phyloP scores from a whole-genome alignment of 2,888 invertebrate species.

The Smittia aterrima region DNA sequence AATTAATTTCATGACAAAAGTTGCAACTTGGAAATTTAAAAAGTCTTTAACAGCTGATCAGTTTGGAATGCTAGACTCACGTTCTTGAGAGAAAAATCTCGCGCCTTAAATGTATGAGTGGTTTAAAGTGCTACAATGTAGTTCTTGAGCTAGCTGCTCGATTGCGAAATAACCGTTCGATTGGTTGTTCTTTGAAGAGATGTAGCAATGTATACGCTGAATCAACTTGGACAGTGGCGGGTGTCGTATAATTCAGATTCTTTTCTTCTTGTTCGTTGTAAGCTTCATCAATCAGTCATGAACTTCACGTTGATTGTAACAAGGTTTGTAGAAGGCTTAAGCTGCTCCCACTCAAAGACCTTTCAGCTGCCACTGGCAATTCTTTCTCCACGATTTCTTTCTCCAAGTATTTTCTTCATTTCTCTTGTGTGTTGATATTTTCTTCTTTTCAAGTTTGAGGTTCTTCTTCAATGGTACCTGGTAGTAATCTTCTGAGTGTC shows the following conservation, averaged over 20 bases:
- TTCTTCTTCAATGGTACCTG: conserved; percentile 45
- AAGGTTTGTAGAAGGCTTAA: no score
- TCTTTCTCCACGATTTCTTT: conserved; percentile 31
- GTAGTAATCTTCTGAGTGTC: conserved; percentile 55
- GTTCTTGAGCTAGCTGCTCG: neutral
- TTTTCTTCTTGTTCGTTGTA: neutral
- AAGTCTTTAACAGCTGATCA: conserved; percentile 18
- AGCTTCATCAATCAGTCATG: no score
- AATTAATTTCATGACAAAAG: no score
- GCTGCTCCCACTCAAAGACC: neutral
- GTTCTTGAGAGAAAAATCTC: neutral
- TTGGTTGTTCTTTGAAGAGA: neutral
- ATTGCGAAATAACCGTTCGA: conserved; percentile 25
- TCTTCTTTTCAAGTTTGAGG: conserved; percentile 33
- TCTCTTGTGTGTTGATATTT: conserved; percentile 39
- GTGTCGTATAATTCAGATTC: no score
- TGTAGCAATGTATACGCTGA: neutral
- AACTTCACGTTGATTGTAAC: no score
- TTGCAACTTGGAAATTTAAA: no score
- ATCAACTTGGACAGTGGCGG: neutral
- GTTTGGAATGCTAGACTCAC: conserved; percentile 8
- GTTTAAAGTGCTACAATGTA: neutral
- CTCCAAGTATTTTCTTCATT: conserved; percentile 26
- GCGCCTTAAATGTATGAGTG: neutral
- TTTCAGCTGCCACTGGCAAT: conserved; percentile 9